Evolutionary conservation across 2,113 vertebrate species (phyloP), one percentile per base, ranked within the genome.

Genomic region (Paratilapia polleni): DNA sequence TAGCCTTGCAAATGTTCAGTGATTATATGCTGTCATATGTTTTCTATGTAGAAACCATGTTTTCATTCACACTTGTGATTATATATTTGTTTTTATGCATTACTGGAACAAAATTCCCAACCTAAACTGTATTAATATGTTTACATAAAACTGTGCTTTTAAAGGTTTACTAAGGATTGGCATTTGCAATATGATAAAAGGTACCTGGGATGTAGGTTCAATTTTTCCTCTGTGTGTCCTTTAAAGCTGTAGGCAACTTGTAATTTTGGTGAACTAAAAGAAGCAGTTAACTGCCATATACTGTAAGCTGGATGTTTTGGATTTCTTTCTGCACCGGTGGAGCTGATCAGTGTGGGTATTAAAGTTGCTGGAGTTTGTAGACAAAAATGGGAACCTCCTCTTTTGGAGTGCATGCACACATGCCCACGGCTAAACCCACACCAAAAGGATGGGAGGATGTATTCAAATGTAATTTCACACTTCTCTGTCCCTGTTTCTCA

Each of bases 391-490:
- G 43, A 73, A 73, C 66, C 66, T 52, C 66, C 66, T 52, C 47
- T 73, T 31, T 26, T 73, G 66, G 47, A 73, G 66, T 31, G 36
- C 47, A 24, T 38, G 75, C 70, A 86, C 47, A 63, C 54, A 75
- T 24, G 9, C 19, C 31, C 26, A 17, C 1, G 3, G 10, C 78
- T 3, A 73, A 36, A 82, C 34, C 63, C 47, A 66, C 20, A 64
- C 52, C 34, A 38, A 64, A 81, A 78, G 47, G 64, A 78, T 77
- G 64, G 34, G 68, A n/a, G 41, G 58, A 75, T 59, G 56, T 75
- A 56, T 86, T 88, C 84, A 85, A 85, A 85, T 47, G 74, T 76
- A 75, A 93, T 94, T 92, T 92, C 85, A 91, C 87, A 87, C 81
- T 78, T 85, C 88, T 84, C 83, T 66, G 80, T 81, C 56, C 77